Conservation (phyloP, 2,888 invertebrate genomes). For the Endomychus coccineus region DNA sequence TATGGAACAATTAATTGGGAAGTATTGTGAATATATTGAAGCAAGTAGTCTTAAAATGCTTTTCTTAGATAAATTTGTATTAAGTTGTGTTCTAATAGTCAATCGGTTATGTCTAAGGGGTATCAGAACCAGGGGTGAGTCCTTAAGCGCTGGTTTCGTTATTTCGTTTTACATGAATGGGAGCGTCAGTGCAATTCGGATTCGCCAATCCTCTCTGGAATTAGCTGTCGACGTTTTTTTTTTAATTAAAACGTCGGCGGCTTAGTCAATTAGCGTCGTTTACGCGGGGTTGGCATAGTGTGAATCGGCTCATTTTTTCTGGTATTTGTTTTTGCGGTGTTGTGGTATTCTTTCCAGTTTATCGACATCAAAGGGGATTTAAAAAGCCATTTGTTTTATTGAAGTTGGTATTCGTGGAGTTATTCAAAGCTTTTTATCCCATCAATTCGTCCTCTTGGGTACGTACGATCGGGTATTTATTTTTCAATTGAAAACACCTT, state of each 20-base stretch:
- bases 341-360: slow-evolving; percentile 7
- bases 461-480: not conserved
- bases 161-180: not conserved
- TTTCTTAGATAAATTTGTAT: too few species aligned
- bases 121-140: too few species aligned
- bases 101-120: too few species aligned
- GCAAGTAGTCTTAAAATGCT: too few species aligned
- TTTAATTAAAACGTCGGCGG: slow-evolving; percentile 32
- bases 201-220: slow-evolving; percentile 21
- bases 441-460: too few species aligned
- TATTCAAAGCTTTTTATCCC: too few species aligned
- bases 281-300: too few species aligned
- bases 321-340: slow-evolving; percentile 9
- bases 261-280: slow-evolving; percentile 27
- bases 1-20: too few species aligned
- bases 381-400: not conserved
- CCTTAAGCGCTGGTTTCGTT: slow-evolving; percentile 9
- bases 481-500: too few species aligned
- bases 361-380: not conserved
- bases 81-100: too few species aligned
- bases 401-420: too few species aligned
- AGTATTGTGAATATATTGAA: too few species aligned
- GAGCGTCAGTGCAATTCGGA: not conserved
- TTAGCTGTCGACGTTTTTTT: slow-evolving; percentile 31
- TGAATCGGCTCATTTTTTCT: slow-evolving; percentile 15